These are phyloP conservation scores for Carabus problematicus DNA, from an alignment of 2,888 invertebrate species.

Conservation along the genomic window DNA sequence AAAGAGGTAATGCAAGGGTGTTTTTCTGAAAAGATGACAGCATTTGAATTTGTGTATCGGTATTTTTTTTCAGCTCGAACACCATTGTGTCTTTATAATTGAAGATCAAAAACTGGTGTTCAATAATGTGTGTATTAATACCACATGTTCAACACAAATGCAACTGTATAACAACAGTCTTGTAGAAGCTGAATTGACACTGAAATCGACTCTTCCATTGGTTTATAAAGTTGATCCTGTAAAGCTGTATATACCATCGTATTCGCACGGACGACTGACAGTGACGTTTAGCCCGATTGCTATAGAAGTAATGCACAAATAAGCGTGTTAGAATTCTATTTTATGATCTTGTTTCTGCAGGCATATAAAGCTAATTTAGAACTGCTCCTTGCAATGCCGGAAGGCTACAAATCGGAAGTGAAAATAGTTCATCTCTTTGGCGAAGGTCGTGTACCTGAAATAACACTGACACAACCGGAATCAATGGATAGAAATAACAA, in stretches of 20 bases:
- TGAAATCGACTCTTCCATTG: conserved; percentile 47
- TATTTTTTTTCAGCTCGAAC: conserved; percentile 51
- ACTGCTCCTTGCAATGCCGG: conserved; percentile 49
- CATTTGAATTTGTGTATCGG: no score
- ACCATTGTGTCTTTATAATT: conserved; percentile 55
- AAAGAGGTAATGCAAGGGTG: conserved; percentile 55
- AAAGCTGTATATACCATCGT: conserved; percentile 54
- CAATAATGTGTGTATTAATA: conserved; percentile 55
- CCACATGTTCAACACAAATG: conserved; percentile 52
- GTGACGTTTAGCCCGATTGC: conserved; percentile 58
- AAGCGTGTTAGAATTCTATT: conserved; percentile 22
- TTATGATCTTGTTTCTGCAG: conserved; percentile 47
- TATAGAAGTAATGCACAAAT: conserved; percentile 56
- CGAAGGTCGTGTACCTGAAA: conserved; percentile 59
- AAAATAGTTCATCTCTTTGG: conserved; percentile 55
- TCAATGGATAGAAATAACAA: conserved; percentile 45
- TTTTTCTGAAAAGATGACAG: background rate
- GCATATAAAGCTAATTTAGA: conserved; percentile 51
- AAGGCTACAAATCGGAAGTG: conserved; percentile 44
- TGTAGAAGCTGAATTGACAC: conserved; percentile 51
- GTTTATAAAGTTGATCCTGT: conserved; percentile 55
- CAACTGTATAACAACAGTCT: conserved; percentile 57
- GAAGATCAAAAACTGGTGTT: conserved; percentile 57
- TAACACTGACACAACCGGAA: conserved; percentile 55
- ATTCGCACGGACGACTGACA: conserved; percentile 52